Percentiles rank a stretch among this genome's conserved stretches.
phyloP scores from a whole-genome alignment of 2,888 invertebrate species.

The Frankliniella intonsa region DNA sequence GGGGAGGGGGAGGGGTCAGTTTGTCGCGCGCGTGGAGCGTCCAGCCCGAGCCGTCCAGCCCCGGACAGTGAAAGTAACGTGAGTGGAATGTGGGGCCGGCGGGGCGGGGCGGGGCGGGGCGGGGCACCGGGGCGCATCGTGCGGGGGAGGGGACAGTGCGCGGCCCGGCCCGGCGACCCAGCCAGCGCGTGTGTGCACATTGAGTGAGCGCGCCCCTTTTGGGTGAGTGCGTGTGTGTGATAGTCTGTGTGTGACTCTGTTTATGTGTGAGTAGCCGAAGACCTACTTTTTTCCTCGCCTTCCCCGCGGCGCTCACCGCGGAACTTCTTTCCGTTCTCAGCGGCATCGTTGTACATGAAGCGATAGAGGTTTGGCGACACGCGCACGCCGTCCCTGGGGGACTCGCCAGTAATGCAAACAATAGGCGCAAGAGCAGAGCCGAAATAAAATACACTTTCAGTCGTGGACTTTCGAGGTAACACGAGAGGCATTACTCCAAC shows the following conservation, averaged over 20 bases:
- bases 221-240: background rate
- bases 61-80: constrained; percentile 26
- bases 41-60: background rate
- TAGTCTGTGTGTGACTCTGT: background rate
- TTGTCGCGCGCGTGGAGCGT: background rate
- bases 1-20: background rate
- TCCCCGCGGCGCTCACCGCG: too few relatives aligned
- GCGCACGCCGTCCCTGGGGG: too few relatives aligned
- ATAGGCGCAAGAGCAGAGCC: too few relatives aligned
- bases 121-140: background rate
- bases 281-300: background rate
- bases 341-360: too few relatives aligned
- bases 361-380: too few relatives aligned
- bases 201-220: background rate
- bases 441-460: too few relatives aligned
- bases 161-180: too few relatives aligned
- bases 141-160: background rate
- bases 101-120: background rate
- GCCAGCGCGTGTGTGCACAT: background rate
- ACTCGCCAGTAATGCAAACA: too few relatives aligned
- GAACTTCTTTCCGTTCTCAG: too few relatives aligned
- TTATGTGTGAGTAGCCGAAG: background rate
- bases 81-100: background rate
- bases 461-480: too few relatives aligned
- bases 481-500: too few relatives aligned